These are phyloP conservation scores for Anarsia innoxiella DNA, from an alignment of 2,888 invertebrate genomes.

Conservation along the genomic window DNA sequence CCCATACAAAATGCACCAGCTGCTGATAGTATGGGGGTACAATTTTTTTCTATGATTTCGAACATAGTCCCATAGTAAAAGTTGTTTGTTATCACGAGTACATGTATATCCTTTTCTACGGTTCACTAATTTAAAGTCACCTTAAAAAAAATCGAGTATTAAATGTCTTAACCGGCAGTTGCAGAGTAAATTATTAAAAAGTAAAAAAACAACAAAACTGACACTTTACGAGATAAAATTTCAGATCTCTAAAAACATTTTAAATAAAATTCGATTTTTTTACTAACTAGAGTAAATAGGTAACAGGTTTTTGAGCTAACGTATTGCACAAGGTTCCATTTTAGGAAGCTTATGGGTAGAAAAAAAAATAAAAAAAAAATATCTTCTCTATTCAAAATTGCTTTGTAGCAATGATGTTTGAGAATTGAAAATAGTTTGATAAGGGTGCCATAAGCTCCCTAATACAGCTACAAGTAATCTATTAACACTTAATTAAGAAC, in stretches of 20 bases:
- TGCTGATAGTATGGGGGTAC: too few relatives aligned
- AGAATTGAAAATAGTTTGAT: conserved; percentile 4
- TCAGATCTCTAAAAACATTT: conserved; percentile 39
- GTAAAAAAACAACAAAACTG: conserved; percentile 23
- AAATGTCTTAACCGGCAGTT: too few relatives aligned
- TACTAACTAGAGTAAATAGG: conserved; percentile 48
- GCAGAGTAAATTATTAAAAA: too few relatives aligned
- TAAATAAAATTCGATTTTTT: conserved; percentile 27
- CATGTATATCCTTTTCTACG: too few relatives aligned
- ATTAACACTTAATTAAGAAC: conserved; percentile 20
- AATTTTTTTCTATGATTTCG: too few relatives aligned
- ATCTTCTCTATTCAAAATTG: conserved; percentile 6
- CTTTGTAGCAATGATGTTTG: conserved; percentile 1
- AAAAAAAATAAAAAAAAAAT: conserved; percentile 1
- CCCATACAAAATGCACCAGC: too few relatives aligned
- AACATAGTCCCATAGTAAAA: too few relatives aligned
- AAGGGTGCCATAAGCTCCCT: conserved; percentile 11
- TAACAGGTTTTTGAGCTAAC: conserved; percentile 55
- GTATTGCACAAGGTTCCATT: conserved; percentile 42
- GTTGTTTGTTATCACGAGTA: too few relatives aligned
- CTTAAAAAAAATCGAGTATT: too few relatives aligned
- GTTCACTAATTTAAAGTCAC: too few relatives aligned
- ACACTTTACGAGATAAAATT: conserved; percentile 11
- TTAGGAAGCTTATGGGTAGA: conserved; percentile 17
- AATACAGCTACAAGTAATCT: too few relatives aligned